phyloP scores from a whole-genome alignment of 2,113 vertebrate species.

The Ammospiza caudacuta region DNA sequence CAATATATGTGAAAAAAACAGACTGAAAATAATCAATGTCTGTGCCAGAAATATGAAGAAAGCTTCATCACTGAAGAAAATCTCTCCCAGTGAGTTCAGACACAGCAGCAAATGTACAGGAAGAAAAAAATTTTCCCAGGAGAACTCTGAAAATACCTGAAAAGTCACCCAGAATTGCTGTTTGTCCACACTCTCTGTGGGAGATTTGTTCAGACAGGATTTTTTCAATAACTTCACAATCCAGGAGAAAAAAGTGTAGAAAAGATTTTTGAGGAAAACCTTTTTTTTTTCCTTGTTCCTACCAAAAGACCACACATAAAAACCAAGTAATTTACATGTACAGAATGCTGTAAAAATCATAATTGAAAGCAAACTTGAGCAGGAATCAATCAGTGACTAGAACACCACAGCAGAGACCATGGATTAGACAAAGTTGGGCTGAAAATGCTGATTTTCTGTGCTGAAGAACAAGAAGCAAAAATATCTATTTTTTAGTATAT shows the following conservation, averaged over 20 bases:
- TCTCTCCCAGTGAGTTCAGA: not conserved
- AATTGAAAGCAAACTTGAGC: not conserved
- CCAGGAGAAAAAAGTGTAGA: not conserved
- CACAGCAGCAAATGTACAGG: not conserved
- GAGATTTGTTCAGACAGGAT: not conserved
- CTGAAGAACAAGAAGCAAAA: not conserved
- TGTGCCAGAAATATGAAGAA: not conserved
- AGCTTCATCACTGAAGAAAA: not conserved
- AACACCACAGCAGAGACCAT: not conserved
- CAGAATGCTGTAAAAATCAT: not conserved
- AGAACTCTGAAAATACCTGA: not conserved
- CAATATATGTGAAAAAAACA: not conserved
- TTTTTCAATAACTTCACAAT: not conserved
- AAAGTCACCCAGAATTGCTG: not conserved
- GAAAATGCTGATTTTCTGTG: not conserved
- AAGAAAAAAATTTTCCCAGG: not conserved
- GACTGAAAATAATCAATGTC: not conserved
- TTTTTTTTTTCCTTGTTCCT: not conserved
- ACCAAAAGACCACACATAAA: not conserved
- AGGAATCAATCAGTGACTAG: not conserved
- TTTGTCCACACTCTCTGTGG: not conserved
- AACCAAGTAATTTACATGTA: not conserved
- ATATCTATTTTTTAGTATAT: accelerated
- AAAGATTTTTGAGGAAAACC: not conserved
- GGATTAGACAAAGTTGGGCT: not conserved